Base-by-base conservation (phyloP, 2,888 invertebrate genomes). In the Biston stratarius region DNA sequence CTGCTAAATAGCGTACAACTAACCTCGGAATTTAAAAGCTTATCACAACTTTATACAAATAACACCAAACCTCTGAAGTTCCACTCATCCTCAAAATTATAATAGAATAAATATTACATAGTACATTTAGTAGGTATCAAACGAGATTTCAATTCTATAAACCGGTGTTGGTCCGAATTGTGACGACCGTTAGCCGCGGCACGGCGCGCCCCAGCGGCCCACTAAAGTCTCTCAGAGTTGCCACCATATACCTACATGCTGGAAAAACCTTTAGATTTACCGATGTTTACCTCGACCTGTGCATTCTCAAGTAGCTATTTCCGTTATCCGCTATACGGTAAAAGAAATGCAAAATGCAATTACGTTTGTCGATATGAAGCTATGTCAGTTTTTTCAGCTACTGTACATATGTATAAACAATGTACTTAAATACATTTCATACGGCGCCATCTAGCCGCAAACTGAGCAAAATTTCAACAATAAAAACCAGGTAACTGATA, bases 171-270 rank as follows among this genome's bases (percentile, higher is more conserved):
- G 55, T 67, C 67, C 71, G 71, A 88, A 84, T 81, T 82, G 86
- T 86, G 80, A 83, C 88, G 81, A 89, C 89, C 89, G 89, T 88
- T 89, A 89, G 77, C 74, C 75, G 75, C 82, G 82, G 83, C 83
- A 34, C 62, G 56, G 45, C 78, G 79, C 78, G 82, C 77, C 80
- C 83, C 72, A 78, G 70, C 80, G 69, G 71, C 75, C 72, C 67
- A 75, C 72, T 69, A 59, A 68, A 67, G 53, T 61, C 70, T 45
- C 36, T 42, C 45, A 56, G 56, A 44, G 61, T 52, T 58, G 57
- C 68, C 53, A 64, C 33, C 51, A 58, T 38, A 61, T 61, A 66
- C 51, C 51, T 53, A n/a, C n/a, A n/a, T 24, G 58, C 62, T 33
- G 58, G 36, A 58, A 61, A 59, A 60, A 63, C 48, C 45, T 42